phyloP scores from a whole-genome alignment of 2,797 vertebrate species.

The Cossypha polioptera region DNA sequence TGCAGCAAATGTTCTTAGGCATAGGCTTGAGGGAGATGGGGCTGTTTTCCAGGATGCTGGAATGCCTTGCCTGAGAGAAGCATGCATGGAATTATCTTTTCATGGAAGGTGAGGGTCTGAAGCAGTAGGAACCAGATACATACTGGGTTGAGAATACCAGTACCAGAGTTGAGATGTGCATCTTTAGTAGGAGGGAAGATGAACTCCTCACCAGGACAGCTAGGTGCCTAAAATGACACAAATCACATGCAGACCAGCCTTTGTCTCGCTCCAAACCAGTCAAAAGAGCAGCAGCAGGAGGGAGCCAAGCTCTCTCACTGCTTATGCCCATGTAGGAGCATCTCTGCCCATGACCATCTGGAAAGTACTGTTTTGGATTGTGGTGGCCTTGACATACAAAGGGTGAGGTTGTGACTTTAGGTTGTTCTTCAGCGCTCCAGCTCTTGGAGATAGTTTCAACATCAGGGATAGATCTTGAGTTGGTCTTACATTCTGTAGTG shows the following conservation, averaged over 20 bases:
- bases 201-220: neutral
- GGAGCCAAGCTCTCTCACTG: neutral
- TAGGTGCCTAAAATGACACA: neutral
- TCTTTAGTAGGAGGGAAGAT: neutral
- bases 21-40: neutral
- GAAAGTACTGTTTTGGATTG: neutral
- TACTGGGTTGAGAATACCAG: neutral
- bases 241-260: neutral
- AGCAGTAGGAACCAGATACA: neutral
- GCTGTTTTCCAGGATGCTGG: neutral
- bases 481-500: neutral
- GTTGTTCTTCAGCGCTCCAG: neutral
- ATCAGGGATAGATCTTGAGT: neutral
- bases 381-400: neutral
- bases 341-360: neutral
- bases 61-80: neutral
- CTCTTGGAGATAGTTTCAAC: neutral
- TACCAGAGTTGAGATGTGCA: neutral
- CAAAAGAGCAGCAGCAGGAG: neutral
- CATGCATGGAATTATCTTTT: neutral
- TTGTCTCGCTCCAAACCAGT: neutral
- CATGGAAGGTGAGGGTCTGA: neutral
- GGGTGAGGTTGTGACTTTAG: neutral
- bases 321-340: neutral
- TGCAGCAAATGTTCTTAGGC: neutral